phyloP scores from a whole-genome alignment of 1,140 invertebrate genomes.

The Drosophila triauraria region DNA sequence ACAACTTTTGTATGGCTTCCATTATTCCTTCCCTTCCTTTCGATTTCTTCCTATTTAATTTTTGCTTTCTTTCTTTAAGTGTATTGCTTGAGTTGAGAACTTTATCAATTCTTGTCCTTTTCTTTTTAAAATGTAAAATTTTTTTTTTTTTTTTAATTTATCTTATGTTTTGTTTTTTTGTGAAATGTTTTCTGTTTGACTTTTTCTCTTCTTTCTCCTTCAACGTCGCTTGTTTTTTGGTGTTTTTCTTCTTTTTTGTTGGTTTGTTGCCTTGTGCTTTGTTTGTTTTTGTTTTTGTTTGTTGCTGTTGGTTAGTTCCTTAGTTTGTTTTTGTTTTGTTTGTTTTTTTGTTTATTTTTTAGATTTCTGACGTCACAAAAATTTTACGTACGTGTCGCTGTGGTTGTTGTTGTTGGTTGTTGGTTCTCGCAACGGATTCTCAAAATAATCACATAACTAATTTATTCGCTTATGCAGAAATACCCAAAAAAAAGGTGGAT shows the following conservation, averaged over 20 bases:
- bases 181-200: slow-evolving; percentile 36
- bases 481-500: background rate
- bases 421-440: slow-evolving; percentile 78
- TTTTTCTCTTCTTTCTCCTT: slow-evolving; percentile 11
- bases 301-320: slow-evolving; percentile 32
- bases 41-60: slow-evolving; percentile 12
- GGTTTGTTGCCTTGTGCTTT: slow-evolving; percentile 27
- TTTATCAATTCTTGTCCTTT: slow-evolving; percentile 16
- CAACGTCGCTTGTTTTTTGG: slow-evolving; percentile 18
- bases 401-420: slow-evolving; percentile 64
- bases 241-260: slow-evolving; percentile 3
- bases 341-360: slow-evolving; percentile 48
- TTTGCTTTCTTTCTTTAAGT: slow-evolving; percentile 26
- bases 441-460: slow-evolving; percentile 57
- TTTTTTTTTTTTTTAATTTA: slow-evolving; percentile 6
- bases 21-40: background rate
- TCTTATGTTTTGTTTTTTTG: slow-evolving; percentile 20
- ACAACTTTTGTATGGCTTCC: slow-evolving; percentile 44
- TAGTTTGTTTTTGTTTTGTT: slow-evolving; percentile 40
- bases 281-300: slow-evolving; percentile 19
- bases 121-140: slow-evolving; percentile 51
- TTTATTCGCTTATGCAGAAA: slow-evolving; percentile 11
- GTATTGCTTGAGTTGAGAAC: slow-evolving; percentile 44
- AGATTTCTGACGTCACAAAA: slow-evolving; percentile 83
- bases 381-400: slow-evolving; percentile 68